These are phyloP conservation scores for Metellina segmentata DNA, from an alignment of 2,888 invertebrate genomes.

Conservation along the genomic window DNA sequence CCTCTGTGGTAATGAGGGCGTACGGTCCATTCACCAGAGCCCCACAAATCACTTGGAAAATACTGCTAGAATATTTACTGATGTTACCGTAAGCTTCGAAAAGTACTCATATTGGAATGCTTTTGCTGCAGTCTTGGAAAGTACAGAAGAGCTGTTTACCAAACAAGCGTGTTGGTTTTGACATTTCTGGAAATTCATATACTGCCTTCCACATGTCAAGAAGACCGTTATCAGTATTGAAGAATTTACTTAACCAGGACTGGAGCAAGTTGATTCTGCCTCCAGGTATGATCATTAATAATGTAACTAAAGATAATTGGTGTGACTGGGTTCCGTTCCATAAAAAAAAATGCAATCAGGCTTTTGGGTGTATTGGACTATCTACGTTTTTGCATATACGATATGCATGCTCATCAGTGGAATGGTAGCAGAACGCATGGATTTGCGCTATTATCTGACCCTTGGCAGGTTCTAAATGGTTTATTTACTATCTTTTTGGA, in stretches of 20 bases:
- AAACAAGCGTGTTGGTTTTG: conserved; percentile 87
- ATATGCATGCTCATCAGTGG: conserved; percentile 94
- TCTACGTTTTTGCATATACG: conserved; percentile 95
- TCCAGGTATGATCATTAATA: conserved; percentile 64
- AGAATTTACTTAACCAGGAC: conserved; percentile 91
- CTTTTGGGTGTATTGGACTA: conserved; percentile 93
- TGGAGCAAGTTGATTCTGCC: conserved; percentile 85
- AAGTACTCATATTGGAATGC: conserved; percentile 56
- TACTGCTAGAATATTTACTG: conserved; percentile 61
- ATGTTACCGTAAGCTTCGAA: conserved; percentile 77
- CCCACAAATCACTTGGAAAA: conserved; percentile 77
- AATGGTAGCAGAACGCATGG: conserved; percentile 94
- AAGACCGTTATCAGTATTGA: conserved; percentile 94
- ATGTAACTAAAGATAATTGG: conserved; percentile 76
- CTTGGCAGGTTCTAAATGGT: conserved; percentile 94
- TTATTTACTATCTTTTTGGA: conserved; percentile 94
- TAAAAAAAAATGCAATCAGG: conserved; percentile 86
- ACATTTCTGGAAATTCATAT: conserved; percentile 95
- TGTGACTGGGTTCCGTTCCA: conserved; percentile 81
- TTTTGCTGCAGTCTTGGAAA: conserved; percentile 78
- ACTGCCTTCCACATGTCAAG: conserved; percentile 95
- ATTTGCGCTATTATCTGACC: conserved; percentile 93
- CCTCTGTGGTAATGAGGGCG: conserved; percentile 96
- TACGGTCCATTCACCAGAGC: conserved; percentile 94
- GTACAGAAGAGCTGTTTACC: conserved; percentile 82